These are phyloP conservation scores for Dicrurus megarhynchus DNA, from an alignment of 2,113 vertebrate genomes.

Conservation along the genomic window DNA sequence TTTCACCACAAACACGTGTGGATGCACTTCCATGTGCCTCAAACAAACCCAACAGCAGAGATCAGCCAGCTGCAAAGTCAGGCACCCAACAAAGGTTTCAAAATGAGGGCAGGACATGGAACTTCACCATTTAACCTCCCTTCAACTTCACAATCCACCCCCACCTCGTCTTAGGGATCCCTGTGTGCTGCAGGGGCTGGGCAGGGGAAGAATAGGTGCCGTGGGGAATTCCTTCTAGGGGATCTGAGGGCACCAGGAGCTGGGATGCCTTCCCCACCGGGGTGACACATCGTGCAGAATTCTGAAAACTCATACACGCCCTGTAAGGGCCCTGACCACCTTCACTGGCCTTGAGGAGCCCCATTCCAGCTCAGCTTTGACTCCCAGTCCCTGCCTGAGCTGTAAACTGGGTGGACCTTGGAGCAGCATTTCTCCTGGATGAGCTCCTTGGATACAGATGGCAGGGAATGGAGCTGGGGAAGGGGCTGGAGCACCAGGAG, in stretches of 20 bases:
- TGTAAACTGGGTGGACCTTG: background rate
- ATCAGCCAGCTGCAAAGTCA: background rate
- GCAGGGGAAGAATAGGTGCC: background rate
- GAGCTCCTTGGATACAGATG: fast-evolving
- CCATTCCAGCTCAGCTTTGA: background rate
- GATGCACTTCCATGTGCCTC: background rate
- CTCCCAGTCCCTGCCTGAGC: background rate
- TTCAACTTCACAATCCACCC: background rate
- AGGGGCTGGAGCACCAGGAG: background rate
- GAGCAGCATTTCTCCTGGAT: background rate
- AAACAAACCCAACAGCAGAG: background rate
- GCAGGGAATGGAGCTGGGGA: background rate
- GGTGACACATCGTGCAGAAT: background rate
- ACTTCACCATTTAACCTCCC: background rate
- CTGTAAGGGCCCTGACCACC: background rate
- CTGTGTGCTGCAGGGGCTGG: fast-evolving
- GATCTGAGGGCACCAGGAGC: background rate
- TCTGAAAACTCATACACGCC: fast-evolving
- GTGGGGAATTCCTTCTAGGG: background rate
- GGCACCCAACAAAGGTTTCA: background rate
- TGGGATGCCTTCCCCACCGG: background rate
- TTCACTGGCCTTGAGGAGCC: background rate
- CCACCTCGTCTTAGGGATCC: fast-evolving
- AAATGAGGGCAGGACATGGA: background rate
- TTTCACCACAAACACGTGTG: background rate